Percentiles rank a stretch among this genome's conserved stretches.
Evolutionary conservation across 2,888 invertebrate species (phyloP).

Genomic region (Atrina japonica): DNA sequence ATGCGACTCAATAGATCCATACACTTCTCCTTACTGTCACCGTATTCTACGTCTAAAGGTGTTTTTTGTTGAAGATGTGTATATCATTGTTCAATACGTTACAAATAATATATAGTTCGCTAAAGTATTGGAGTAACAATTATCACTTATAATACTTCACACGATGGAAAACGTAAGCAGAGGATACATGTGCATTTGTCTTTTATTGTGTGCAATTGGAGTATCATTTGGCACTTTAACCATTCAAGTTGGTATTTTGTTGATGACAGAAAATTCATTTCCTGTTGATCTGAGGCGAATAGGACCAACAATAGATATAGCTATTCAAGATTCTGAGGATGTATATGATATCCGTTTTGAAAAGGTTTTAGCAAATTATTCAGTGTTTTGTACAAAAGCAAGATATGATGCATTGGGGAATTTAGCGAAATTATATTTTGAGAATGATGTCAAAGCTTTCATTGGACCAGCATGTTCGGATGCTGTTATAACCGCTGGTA

Average conservation of each 20-base stretch:
- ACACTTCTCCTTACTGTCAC: too few relatives aligned
- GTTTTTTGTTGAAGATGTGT: too few relatives aligned
- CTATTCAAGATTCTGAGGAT: slow-evolving; percentile 38
- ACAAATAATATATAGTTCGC: too few relatives aligned
- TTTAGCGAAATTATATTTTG: slow-evolving; percentile 52
- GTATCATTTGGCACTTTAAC: neutral
- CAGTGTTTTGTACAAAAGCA: slow-evolving; percentile 57
- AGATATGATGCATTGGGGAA: slow-evolving; percentile 50
- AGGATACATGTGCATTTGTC: too few relatives aligned
- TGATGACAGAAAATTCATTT: slow-evolving; percentile 57
- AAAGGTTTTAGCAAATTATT: slow-evolving; percentile 42
- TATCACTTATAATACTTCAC: too few relatives aligned
- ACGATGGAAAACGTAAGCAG: too few relatives aligned
- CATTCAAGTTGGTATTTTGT: slow-evolving; percentile 50
- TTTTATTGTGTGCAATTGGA: too few relatives aligned
- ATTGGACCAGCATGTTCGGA: slow-evolving; percentile 62
- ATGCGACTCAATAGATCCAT: too few relatives aligned
- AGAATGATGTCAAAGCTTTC: slow-evolving; percentile 48
- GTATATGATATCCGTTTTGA: slow-evolving; percentile 47
- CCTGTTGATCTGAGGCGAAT: slow-evolving; percentile 58
- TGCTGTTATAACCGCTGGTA: slow-evolving; percentile 50
- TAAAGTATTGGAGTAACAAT: too few relatives aligned
- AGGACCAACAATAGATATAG: slow-evolving; percentile 57
- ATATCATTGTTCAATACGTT: too few relatives aligned
- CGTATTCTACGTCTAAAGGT: too few relatives aligned